phyloP scores from a whole-genome alignment of 1,140 invertebrate genomes.

The Drosophila arawakana region DNA sequence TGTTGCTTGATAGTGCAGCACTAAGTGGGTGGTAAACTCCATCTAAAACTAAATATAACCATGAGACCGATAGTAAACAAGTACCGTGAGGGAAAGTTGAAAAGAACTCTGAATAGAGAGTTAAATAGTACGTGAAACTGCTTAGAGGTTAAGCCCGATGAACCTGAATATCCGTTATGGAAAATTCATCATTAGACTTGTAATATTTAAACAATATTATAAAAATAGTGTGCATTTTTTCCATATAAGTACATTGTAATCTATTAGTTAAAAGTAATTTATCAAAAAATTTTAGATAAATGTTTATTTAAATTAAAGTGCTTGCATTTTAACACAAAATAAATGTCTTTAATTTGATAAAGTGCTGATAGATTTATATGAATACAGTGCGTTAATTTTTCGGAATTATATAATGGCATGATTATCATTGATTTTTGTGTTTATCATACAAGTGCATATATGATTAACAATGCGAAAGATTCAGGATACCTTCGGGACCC shows the following conservation, averaged over 20 bases:
- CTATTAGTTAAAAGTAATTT: slow-evolving; percentile 42
- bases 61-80: too few species aligned
- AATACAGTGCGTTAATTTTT: slow-evolving; percentile 50
- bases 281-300: slow-evolving; percentile 34
- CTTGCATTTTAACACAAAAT: slow-evolving; percentile 41
- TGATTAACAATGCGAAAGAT: slow-evolving; percentile 64
- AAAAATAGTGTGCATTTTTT: neutral
- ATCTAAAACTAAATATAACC: too few species aligned
- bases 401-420: slow-evolving; percentile 42
- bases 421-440: slow-evolving; percentile 41
- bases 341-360: slow-evolving; percentile 46
- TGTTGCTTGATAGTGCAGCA: slow-evolving; percentile 91
- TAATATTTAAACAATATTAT: too few species aligned
- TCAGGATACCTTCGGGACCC: slow-evolving; percentile 88
- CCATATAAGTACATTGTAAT: slow-evolving; percentile 52
- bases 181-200: slow-evolving; percentile 51
- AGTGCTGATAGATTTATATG: slow-evolving; percentile 1
- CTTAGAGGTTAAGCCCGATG: slow-evolving; percentile 56
- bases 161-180: slow-evolving; percentile 56
- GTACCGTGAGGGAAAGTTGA: too few species aligned
- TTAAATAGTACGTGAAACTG: slow-evolving; percentile 87
- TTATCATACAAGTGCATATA: slow-evolving; percentile 45
- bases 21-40: slow-evolving; percentile 85
- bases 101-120: too few species aligned
- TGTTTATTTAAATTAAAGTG: slow-evolving; percentile 45